Evolutionary conservation across 2,113 vertebrate genomes (phyloP).

Genomic region (Zosterops lateralis): DNA sequence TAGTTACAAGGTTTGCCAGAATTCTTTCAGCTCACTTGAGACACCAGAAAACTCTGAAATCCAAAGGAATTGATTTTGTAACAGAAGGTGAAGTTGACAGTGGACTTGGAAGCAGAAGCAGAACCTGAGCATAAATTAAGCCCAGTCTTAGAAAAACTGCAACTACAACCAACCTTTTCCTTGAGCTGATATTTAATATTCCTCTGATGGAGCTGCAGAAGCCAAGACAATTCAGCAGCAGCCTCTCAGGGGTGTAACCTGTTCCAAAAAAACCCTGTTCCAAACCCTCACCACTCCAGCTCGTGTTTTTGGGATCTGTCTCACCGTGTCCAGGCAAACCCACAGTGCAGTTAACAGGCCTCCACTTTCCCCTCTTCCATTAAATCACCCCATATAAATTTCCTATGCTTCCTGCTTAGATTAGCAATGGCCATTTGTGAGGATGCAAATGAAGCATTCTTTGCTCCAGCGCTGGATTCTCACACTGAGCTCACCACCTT

Average conservation of each 20-base stretch:
- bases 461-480: neutral
- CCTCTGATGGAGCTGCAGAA: neutral
- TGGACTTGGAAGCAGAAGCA: neutral
- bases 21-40: neutral
- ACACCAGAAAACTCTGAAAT: neutral
- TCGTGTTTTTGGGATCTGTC: neutral
- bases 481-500: slow-evolving; percentile 37
- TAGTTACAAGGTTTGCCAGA: neutral
- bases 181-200: neutral
- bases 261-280: neutral
- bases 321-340: neutral
- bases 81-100: neutral
- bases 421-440: slow-evolving; percentile 44
- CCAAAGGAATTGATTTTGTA: neutral
- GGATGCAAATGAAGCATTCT: slow-evolving; percentile 63
- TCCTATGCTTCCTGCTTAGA: slow-evolving; percentile 9
- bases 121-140: neutral
- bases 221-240: neutral
- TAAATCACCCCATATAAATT: neutral
- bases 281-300: neutral
- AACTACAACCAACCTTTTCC: neutral
- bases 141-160: neutral
- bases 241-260: neutral
- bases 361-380: neutral
- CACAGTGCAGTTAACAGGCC: neutral